Conservation (phyloP, 2,888 invertebrate genomes). For the Trichopoda pennipes region DNA sequence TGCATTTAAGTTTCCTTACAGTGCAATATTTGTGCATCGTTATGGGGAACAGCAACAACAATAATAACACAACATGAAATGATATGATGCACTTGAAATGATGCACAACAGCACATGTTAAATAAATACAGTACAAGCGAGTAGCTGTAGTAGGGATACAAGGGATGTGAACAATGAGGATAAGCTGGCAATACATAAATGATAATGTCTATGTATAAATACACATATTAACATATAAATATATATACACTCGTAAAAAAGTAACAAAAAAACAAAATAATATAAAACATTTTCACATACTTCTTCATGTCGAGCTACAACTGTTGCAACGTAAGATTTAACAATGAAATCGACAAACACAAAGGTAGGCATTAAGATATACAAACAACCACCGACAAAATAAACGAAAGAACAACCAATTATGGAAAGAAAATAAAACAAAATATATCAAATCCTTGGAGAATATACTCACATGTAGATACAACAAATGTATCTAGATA, state of each 20-base stretch:
- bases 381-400: constrained; percentile 59
- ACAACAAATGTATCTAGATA: constrained; percentile 33
- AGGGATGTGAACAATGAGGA: constrained; percentile 40
- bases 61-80: constrained; percentile 19
- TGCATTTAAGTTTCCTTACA: constrained; percentile 52
- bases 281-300: background rate
- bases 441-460: constrained; percentile 41
- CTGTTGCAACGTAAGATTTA: constrained; percentile 55
- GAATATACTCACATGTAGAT: background rate
- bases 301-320: constrained; percentile 43
- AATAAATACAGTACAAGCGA: constrained; percentile 56
- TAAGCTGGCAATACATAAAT: constrained; percentile 55
- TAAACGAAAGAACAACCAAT: constrained; percentile 19
- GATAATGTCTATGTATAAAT: background rate
- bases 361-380: constrained; percentile 15
- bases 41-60: constrained; percentile 43
- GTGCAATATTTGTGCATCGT: constrained; percentile 51
- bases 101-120: constrained; percentile 62
- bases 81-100: constrained; percentile 61
- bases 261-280: background rate
- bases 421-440: constrained; percentile 43
- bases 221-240: background rate
- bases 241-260: background rate
- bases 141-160: constrained; percentile 11
- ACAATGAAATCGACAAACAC: constrained; percentile 55